Conservation (phyloP, 2,113 vertebrate species). For the Cheirogaleus medius region DNA sequence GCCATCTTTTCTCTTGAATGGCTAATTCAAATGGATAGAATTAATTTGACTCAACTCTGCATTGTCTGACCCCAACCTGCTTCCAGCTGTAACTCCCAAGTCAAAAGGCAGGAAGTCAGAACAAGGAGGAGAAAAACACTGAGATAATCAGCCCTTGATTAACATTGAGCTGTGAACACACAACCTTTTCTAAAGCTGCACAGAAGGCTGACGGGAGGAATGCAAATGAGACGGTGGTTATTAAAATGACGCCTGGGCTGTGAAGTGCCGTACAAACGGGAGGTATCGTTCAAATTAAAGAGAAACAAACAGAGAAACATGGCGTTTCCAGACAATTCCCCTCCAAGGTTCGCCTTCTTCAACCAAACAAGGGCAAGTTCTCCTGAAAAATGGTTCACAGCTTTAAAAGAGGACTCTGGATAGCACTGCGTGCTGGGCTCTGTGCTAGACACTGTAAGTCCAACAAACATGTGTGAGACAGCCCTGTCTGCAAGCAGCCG, state of each 20-base stretch:
- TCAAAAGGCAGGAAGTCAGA: constrained; percentile 24
- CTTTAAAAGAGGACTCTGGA: not conserved
- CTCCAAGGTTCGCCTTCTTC: not conserved
- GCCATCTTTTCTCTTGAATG: not conserved
- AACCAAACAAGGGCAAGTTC: not conserved
- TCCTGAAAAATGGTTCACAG: not conserved
- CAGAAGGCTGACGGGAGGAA: not conserved
- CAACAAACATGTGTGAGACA: not conserved
- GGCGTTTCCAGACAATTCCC: not conserved
- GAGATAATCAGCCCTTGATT: constrained; percentile 44
- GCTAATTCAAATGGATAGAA: not conserved
- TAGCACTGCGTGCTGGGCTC: too few species aligned
- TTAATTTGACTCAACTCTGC: not conserved
- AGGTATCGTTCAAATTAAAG: not conserved
- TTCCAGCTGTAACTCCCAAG: constrained; percentile 1
- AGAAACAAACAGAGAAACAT: not conserved
- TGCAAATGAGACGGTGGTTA: not conserved
- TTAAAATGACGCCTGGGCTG: not conserved
- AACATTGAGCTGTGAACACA: not conserved
- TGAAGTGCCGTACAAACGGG: not conserved
- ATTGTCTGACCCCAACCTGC: not conserved
- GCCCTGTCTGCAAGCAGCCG: not conserved
- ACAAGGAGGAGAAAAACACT: not conserved
- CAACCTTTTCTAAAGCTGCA: not conserved
- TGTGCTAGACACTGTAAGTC: too few species aligned